Base-by-base conservation (phyloP, 2,113 vertebrate species). In the Hippocampus guttulatus region DNA sequence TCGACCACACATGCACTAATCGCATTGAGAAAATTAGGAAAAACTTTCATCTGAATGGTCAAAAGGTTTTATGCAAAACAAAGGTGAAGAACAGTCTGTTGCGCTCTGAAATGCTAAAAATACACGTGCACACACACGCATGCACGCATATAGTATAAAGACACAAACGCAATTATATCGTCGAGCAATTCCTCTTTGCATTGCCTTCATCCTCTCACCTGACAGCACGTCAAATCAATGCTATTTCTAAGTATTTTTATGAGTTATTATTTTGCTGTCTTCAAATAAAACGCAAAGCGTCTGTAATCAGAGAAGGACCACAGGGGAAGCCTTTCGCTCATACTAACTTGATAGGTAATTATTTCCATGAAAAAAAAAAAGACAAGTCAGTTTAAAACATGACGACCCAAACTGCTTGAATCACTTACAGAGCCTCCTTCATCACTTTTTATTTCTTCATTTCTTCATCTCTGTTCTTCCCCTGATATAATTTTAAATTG, bases 401-500 rank as follows among this genome's bases (percentile, higher is more conserved):
- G 70, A 81, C 70, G 79, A 54, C 30, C 73, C 16, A 75, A 82
- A 75, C 68, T 54, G 63, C 54, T 8, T 77, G 75, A 70, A 25
- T 61, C 30, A 62, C 30, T 38, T 38, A 62, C 16, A 38, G 30
- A 38, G 51, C 51, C 70, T 82, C 77, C 85, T 85, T 88, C 80
- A 88, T 83, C 82, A 70, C 63, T 30, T 55, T 38, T 66, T 67
- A 71, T 86, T 81, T 83, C 75, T 83, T 84, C 75, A 76, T 74
- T 75, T 58, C 77, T 75, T n/a, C n/a, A n/a, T n/a, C 64, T 64
- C 78, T 80, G 60, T 75, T 67, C 75, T 64, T 55, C 72, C 62
- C 41, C 65, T 55, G 78, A 78, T 81, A 82, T 78, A 71, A 73
- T 83, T 81, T 86, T 82, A 88, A 89, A 86, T 84, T 69, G 16